phyloP scores from a whole-genome alignment of 2,113 vertebrate genomes.

The Circaetus cinerascens region DNA sequence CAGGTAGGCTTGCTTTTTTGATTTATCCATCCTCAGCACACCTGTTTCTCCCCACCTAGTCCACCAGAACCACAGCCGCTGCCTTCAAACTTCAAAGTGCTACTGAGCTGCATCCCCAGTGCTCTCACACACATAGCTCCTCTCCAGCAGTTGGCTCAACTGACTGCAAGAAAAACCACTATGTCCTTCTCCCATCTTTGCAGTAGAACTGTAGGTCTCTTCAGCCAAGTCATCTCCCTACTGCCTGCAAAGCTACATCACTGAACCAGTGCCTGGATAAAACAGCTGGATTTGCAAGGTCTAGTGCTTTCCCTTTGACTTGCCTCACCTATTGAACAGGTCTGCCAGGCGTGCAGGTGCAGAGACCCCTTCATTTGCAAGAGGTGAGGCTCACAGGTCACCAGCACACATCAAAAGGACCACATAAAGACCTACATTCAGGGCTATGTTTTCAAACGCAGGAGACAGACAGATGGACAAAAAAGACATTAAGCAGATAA shows the following conservation, averaged over 20 bases:
- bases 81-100: not conserved
- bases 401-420: conserved; percentile 43
- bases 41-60: not conserved
- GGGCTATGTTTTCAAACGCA: conserved; percentile 4
- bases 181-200: not conserved
- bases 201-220: not conserved
- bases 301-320: not conserved
- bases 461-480: not conserved
- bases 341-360: conserved; percentile 7
- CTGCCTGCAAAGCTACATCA: not conserved
- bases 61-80: not conserved
- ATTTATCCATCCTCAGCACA: not conserved
- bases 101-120: not conserved
- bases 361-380: not conserved
- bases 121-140: not conserved
- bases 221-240: not conserved
- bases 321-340: not conserved
- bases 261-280: not conserved
- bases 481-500: conserved; percentile 20
- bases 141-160: not conserved
- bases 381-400: conserved; percentile 52
- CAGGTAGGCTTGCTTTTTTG: not conserved
- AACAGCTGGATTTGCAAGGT: not conserved
- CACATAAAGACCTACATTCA: conserved; percentile 33
- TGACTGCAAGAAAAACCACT: not conserved